A percentile compares a stretch with the other conserved stretches of the same genome.
Evolutionary conservation across 1,140 invertebrate genomes (phyloP).

Genomic region (Thaumatotibia leucotreta): DNA sequence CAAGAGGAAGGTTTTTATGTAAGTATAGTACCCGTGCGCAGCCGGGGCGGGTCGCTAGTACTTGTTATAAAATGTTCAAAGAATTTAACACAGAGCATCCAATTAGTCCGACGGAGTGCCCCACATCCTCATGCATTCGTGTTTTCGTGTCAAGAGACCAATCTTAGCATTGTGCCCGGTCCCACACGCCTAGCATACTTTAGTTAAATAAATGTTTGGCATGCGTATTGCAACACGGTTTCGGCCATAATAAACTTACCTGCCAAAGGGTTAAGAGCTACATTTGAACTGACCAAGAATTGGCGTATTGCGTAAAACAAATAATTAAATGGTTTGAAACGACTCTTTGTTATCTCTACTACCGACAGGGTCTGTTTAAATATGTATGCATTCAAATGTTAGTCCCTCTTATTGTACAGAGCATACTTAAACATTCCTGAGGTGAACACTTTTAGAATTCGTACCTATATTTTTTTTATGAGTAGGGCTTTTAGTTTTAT

Average conservation of each 20-base stretch:
- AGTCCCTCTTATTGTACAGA: no score
- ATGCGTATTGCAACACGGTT: background rate
- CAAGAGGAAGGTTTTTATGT: no score
- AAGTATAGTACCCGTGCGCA: no score
- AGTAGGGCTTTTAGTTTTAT: no score
- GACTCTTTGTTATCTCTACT: background rate
- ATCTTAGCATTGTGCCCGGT: background rate
- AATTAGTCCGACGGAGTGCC: slow-evolving; percentile 6
- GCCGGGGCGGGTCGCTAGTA: no score
- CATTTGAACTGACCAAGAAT: background rate
- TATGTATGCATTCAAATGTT: background rate
- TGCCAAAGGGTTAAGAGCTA: background rate
- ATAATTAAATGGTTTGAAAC: background rate
- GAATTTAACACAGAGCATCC: background rate
- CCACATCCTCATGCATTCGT: background rate
- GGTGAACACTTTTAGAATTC: no score
- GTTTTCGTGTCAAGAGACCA: slow-evolving; percentile 5
- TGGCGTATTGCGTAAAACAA: background rate
- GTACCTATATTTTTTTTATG: no score
- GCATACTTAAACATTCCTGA: background rate
- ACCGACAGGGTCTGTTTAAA: background rate
- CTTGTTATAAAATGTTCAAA: background rate
- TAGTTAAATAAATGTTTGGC: background rate
- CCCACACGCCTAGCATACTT: background rate
- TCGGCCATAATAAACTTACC: background rate